Percentiles rank a stretch among this genome's conserved stretches.
Evolutionary conservation across 2,888 invertebrate genomes (phyloP).

Genomic region (Colletes collaris): DNA sequence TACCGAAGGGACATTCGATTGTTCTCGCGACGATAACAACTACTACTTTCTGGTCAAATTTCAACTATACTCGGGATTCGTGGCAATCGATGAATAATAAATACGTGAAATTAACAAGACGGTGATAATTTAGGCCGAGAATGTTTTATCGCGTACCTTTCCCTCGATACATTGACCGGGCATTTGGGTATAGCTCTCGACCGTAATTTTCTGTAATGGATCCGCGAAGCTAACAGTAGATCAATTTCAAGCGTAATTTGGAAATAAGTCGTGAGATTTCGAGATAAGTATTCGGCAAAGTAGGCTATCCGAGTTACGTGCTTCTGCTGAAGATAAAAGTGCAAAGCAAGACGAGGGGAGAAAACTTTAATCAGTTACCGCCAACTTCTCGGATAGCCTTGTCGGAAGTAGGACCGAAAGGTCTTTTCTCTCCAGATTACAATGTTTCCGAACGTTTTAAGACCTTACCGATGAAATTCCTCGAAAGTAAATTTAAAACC

Average conservation of each 20-base stretch:
- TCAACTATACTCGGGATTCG: not conserved
- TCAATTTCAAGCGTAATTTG: slow-evolving; percentile 45
- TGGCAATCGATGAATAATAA: slow-evolving; percentile 8
- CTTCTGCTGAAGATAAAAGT: slow-evolving; percentile 37
- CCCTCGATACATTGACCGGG: slow-evolving; percentile 16
- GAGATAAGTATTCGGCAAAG: slow-evolving; percentile 50
- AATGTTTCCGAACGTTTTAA: not conserved
- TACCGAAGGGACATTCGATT: not conserved
- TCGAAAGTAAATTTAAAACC: not conserved
- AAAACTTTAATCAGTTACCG: slow-evolving; percentile 39
- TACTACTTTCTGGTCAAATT: not conserved
- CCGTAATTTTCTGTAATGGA: slow-evolving; percentile 46
- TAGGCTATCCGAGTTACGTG: slow-evolving; percentile 29
- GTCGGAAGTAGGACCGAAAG: not conserved
- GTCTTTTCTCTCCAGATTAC: slow-evolving; percentile 4
- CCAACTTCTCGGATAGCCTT: slow-evolving; percentile 3
- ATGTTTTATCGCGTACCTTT: slow-evolving; percentile 14
- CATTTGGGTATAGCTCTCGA: not conserved
- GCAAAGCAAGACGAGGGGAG: slow-evolving; percentile 3
- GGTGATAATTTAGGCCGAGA: not conserved
- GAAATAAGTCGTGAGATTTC: slow-evolving; percentile 34
- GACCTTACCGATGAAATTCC: not conserved
- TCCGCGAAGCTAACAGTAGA: slow-evolving; percentile 17
- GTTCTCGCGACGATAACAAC: not conserved
- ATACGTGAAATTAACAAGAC: slow-evolving; percentile 5